phyloP scores from a whole-genome alignment of 2,797 vertebrate genomes.

The Amblyopsis hoosieri region DNA sequence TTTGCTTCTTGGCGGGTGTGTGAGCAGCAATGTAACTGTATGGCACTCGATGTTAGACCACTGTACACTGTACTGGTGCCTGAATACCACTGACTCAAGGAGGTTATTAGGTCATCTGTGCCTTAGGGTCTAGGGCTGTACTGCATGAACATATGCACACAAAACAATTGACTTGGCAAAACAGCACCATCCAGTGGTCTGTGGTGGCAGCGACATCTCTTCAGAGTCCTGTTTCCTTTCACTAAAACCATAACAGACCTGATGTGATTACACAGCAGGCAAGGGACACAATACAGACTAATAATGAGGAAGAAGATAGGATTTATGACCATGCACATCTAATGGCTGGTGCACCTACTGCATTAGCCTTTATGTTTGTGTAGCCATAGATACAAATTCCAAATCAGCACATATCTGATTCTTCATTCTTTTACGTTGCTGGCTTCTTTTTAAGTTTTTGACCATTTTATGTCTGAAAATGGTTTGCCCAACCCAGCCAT shows the following conservation, averaged over 20 bases:
- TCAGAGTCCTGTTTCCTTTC: conserved; percentile 15
- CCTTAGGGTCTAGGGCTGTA: conserved; percentile 27
- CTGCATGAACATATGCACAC: conserved; percentile 10
- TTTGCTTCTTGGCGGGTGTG: conserved; percentile 32
- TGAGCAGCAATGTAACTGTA: conserved; percentile 21
- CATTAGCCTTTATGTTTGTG: conserved; percentile 41
- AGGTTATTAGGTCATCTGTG: conserved; percentile 27
- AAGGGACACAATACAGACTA: not conserved
- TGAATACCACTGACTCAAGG: conserved; percentile 18
- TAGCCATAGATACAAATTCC: conserved; percentile 67
- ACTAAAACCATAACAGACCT: conserved; percentile 18
- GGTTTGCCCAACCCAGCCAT: conserved; percentile 60
- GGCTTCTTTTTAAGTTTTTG: conserved; percentile 61
- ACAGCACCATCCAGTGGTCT: conserved; percentile 53
- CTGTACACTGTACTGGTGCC: conserved; percentile 7
- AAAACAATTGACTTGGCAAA: conserved; percentile 21
- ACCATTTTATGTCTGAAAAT: conserved; percentile 71
- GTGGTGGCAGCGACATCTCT: conserved; percentile 15
- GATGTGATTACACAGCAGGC: conserved; percentile 8
- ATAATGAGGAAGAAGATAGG: not conserved
- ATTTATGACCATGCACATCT: not conserved
- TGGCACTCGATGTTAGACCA: conserved; percentile 20
- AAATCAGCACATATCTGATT: conserved; percentile 75
- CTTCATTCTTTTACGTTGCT: conserved; percentile 65
- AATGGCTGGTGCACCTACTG: not conserved